Base-by-base conservation (phyloP, 2,797 vertebrate species). In the Molothrus aeneus region DNA sequence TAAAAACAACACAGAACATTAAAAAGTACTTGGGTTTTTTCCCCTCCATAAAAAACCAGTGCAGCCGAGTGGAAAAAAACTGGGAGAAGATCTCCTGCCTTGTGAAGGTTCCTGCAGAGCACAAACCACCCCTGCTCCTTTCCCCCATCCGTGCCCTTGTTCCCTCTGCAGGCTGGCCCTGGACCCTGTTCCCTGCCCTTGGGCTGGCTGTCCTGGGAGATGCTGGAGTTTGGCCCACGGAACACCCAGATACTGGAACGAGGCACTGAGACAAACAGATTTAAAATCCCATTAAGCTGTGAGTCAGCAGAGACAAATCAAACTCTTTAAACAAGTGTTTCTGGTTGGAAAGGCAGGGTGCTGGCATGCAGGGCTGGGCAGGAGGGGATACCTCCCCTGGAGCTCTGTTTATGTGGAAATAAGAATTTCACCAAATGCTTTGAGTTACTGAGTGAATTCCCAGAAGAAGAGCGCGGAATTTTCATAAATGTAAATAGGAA, bases 281-380 rank as follows among this genome's bases (percentile, higher is more conserved):
- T 74, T 24, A 32, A 89, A 88, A 80, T 26, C 75, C 75, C 87
- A 86, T 88, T 63, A 93, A 79, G 74, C 78, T 17, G 31, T 91
- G 71, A 92, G 68, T 91, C 92, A 92, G 71, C 61, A 24, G 2
- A 85, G 38, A 70, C 11, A 16, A 92, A 89, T 70, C 63, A 87
- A 82, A 51, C 32, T 42, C 48, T 60, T 89, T 63, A 63, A 75
- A 85, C 50, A 85, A 89, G 38, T 61, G 69, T 66, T 94, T 73
- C 57, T 72, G 59, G 1, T 31, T 47, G 45, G 51, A 36, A 64
- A 75, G 16, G 38, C 66, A 57, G 45, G 50, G 54, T 1, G 34
- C 14, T 48, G 48, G 40, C 53, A 40, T 17, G 40, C 18, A 40
- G 32, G 45, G 59, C 8, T 26, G 42, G 51, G 36, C 40, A 73